Percentiles rank a stretch among this genome's conserved stretches.
phyloP scores from a whole-genome alignment of 2,888 invertebrate genomes.

The Hanleya hanleyi region DNA sequence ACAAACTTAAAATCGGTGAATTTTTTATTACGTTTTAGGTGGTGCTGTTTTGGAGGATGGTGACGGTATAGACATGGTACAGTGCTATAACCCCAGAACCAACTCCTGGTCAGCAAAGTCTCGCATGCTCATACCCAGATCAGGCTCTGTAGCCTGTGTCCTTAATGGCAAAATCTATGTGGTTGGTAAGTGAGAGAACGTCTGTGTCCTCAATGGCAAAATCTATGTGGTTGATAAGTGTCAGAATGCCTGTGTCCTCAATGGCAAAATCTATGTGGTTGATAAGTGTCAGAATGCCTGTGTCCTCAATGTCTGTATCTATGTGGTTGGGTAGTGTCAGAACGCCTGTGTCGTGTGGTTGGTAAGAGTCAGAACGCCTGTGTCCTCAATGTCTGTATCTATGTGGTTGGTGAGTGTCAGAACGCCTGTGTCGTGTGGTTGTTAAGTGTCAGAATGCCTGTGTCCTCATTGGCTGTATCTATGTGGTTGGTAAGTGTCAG shows the following conservation, averaged over 20 bases:
- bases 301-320: slow-evolving; percentile 74
- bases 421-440: slow-evolving; percentile 73
- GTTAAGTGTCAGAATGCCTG: slow-evolving; percentile 59
- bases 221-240: slow-evolving; percentile 74
- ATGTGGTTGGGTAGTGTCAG: slow-evolving; percentile 74
- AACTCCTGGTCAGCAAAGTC: slow-evolving; percentile 75
- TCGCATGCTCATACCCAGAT: slow-evolving; percentile 75
- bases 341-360: no score
- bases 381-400: slow-evolving; percentile 74
- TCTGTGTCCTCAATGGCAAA: slow-evolving; percentile 63
- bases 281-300: slow-evolving; percentile 55
- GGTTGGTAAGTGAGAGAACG: slow-evolving; percentile 73
- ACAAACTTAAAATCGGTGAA: not conserved
- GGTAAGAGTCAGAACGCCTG: no score
- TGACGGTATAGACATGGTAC: slow-evolving; percentile 75
- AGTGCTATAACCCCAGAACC: slow-evolving; percentile 73
- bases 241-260: not conserved
- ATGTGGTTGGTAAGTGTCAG: not conserved
- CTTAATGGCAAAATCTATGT: slow-evolving; percentile 75
- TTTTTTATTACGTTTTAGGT: slow-evolving; percentile 58
- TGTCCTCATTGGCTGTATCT: not conserved
- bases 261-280: not conserved
- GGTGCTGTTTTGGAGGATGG: slow-evolving; percentile 76
- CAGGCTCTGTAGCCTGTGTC: slow-evolving; percentile 76
- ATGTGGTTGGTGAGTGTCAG: slow-evolving; percentile 74